These are phyloP conservation scores for Corythoichthys haematopterus DNA, from an alignment of 2,113 vertebrate species.

Conservation along the genomic window DNA sequence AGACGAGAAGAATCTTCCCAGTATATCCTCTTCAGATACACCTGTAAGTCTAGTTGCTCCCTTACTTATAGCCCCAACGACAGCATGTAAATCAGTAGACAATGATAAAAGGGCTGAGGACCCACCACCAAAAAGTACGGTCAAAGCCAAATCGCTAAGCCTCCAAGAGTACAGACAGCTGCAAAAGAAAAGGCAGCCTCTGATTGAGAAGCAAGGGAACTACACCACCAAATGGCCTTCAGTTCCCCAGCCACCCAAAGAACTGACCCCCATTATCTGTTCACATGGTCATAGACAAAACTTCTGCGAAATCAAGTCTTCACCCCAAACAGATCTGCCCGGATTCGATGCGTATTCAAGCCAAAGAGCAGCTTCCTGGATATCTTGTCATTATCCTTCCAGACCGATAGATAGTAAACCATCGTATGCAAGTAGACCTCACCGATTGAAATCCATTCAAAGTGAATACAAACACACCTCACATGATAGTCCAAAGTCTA, in stretches of 20 bases:
- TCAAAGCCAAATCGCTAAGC: constrained; percentile 80
- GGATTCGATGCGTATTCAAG: background rate
- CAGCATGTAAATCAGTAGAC: background rate
- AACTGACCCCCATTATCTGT: constrained; percentile 81
- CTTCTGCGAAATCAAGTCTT: constrained; percentile 13
- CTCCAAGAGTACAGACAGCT: constrained; percentile 85
- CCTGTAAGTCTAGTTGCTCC: constrained; percentile 1
- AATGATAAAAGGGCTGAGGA: background rate
- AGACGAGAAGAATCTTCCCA: constrained; percentile 8
- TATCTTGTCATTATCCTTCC: background rate
- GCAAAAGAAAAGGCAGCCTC: constrained; percentile 68
- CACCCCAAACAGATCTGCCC: background rate
- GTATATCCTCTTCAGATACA: constrained; percentile 1
- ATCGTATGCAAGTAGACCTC: background rate
- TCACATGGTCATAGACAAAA: constrained; percentile 55
- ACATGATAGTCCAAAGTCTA: background rate
- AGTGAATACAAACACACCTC: constrained; percentile 20
- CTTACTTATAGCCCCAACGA: constrained; percentile 2
- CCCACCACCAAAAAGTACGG: constrained; percentile 40
- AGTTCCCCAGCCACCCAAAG: constrained; percentile 75
- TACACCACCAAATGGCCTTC: constrained; percentile 82
- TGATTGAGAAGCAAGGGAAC: constrained; percentile 46
- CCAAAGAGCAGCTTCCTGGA: constrained; percentile 1
- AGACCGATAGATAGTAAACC: constrained; percentile 8
- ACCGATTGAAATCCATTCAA: constrained; percentile 9